A percentile compares a stretch with the other conserved stretches of the same genome.
phyloP scores from a whole-genome alignment of 2,113 vertebrate genomes.

The Eudyptes chrysolophus region DNA sequence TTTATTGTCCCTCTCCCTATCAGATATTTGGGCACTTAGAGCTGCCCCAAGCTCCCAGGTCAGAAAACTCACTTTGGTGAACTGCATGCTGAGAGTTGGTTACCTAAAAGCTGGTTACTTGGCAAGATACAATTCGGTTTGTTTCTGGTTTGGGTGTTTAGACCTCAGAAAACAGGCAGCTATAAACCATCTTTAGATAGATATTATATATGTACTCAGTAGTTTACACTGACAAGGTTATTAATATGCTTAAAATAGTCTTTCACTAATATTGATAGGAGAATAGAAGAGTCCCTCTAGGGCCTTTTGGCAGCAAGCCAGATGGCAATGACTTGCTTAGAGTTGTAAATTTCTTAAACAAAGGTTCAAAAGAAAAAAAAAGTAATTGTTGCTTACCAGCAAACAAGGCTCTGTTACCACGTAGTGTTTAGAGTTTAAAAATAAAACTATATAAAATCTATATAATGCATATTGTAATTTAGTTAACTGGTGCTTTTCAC shows the following conservation, averaged over 20 bases:
- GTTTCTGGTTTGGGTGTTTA: neutral
- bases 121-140: neutral
- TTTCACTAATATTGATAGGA: neutral
- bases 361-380: neutral
- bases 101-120: neutral
- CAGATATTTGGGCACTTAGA: neutral
- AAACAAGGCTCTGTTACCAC: neutral
- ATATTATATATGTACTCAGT: neutral
- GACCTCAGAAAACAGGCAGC: neutral
- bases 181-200: neutral
- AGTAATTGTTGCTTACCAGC: neutral
- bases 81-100: rapidly evolving
- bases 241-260: neutral
- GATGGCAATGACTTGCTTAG: neutral
- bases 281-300: neutral
- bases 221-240: neutral
- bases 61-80: neutral
- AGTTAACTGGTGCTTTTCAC: neutral
- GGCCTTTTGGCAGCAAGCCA: neutral
- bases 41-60: neutral
- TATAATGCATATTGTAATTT: neutral
- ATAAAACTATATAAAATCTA: neutral
- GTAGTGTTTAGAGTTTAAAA: neutral
- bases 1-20: neutral
- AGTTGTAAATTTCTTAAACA: neutral